Percentiles rank a stretch among this genome's conserved stretches.
These are phyloP conservation scores for Lepisosteus oculatus DNA, from an alignment of 2,113 vertebrate species.

Conservation along the genomic window DNA sequence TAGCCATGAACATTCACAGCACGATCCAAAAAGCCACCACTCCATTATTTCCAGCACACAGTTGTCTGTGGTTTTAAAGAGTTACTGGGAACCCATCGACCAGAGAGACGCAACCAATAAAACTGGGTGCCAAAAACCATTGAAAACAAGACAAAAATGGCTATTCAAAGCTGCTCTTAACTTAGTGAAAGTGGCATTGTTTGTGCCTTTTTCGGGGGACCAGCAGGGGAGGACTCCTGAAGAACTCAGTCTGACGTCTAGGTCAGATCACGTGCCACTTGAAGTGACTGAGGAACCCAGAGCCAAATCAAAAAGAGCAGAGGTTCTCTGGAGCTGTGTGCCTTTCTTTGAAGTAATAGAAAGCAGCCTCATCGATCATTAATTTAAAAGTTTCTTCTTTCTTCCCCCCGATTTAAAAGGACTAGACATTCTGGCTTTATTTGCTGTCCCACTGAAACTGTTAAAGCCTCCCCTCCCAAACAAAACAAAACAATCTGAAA, in stretches of 20 bases:
- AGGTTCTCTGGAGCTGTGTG: slow-evolving; percentile 33
- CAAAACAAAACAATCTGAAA: slow-evolving; percentile 30
- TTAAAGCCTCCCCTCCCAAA: slow-evolving; percentile 38
- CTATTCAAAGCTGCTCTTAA: slow-evolving; percentile 58
- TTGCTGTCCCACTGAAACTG: slow-evolving; percentile 50
- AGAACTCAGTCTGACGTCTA: slow-evolving; percentile 49
- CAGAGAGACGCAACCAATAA: slow-evolving; percentile 53
- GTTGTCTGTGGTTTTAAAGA: slow-evolving; percentile 44
- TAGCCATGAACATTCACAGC: slow-evolving; percentile 71
- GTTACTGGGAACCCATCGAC: slow-evolving; percentile 52
- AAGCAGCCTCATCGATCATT: slow-evolving; percentile 77
- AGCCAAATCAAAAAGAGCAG: slow-evolving; percentile 44
- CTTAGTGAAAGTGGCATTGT: slow-evolving; percentile 81
- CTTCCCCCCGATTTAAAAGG: slow-evolving; percentile 41
- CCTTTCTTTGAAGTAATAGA: slow-evolving; percentile 66
- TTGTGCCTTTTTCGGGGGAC: slow-evolving; percentile 61
- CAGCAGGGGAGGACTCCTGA: slow-evolving; percentile 71
- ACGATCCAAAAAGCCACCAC: slow-evolving; percentile 56
- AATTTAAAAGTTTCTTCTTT: slow-evolving; percentile 59
- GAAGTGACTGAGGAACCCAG: slow-evolving; percentile 37
- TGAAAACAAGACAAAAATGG: slow-evolving; percentile 62
- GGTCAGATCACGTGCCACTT: slow-evolving; percentile 68
- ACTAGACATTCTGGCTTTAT: slow-evolving; percentile 41
- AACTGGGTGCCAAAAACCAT: slow-evolving; percentile 71
- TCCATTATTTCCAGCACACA: slow-evolving; percentile 47